Percentiles rank a stretch among this genome's conserved stretches.
Evolutionary conservation across 2,888 invertebrate genomes (phyloP).

Genomic region (Lasioglossum oenotherae): DNA sequence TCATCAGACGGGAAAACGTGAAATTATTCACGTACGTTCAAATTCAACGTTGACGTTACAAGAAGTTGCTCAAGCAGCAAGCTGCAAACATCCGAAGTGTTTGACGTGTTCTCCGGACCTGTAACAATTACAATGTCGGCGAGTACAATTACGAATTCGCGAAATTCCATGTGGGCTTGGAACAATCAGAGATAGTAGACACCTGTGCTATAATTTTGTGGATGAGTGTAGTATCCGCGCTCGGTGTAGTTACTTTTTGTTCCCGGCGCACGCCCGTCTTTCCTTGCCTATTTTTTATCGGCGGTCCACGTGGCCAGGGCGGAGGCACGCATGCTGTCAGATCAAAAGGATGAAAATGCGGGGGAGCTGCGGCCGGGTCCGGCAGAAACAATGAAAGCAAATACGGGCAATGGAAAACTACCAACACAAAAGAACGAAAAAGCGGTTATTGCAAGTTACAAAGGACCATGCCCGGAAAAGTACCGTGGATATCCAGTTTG

Average conservation of each 20-base stretch:
- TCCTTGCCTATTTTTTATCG: conserved; percentile 58
- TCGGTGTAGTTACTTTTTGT: conserved; percentile 61
- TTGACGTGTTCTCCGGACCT: background rate
- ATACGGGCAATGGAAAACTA: conserved; percentile 81
- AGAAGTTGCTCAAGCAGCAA: too few species aligned
- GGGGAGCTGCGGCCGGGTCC: conserved; percentile 65
- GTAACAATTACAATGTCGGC: background rate
- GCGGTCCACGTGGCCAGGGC: conserved; percentile 41
- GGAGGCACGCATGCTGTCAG: conserved; percentile 70
- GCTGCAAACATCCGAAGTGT: too few species aligned
- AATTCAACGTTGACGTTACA: too few species aligned
- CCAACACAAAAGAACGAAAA: conserved; percentile 76
- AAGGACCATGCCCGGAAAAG: conserved; percentile 76
- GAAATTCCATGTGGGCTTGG: background rate
- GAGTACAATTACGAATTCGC: background rate
- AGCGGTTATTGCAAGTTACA: conserved; percentile 76
- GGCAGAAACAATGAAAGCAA: conserved; percentile 81
- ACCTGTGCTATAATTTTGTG: background rate
- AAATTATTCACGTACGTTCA: too few species aligned
- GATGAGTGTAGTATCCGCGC: background rate
- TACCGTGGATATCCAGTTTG: conserved; percentile 75
- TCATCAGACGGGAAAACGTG: too few species aligned
- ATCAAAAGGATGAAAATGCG: conserved; percentile 77
- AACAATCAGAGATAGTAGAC: too few species aligned
- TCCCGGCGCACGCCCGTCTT: conserved; percentile 33